A percentile compares a stretch with the other conserved stretches of the same genome.
Conservation (phyloP, 1,140 invertebrate species). For the Diploscapter pachys region DNA sequence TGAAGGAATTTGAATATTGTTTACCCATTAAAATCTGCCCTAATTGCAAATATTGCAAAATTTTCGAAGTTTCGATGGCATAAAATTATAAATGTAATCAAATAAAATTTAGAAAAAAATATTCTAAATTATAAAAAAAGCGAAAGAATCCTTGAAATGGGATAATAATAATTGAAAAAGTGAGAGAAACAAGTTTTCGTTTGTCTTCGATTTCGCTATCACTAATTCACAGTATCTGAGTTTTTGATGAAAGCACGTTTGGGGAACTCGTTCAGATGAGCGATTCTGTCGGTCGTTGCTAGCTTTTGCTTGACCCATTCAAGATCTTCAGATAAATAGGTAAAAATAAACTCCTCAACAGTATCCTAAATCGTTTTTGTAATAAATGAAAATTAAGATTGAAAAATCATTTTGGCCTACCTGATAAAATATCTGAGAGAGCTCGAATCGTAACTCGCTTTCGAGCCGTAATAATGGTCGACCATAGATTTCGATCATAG, state of each 20-base stretch:
- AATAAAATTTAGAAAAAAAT: no score
- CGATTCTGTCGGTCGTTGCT: conserved; percentile 11
- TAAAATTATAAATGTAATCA: no score
- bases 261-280: conserved; percentile 10
- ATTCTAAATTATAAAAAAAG: no score
- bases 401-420: background rate
- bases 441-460: conserved; percentile 8
- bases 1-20: no score
- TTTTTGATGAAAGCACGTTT: conserved; percentile 1
- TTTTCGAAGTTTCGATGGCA: no score
- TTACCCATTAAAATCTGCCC: no score
- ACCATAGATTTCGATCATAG: conserved; percentile 22
- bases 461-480: background rate
- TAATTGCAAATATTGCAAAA: no score
- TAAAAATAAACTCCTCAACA: conserved; percentile 27
- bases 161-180: no score
- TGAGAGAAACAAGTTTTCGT: no score
- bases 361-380: conserved; percentile 11
- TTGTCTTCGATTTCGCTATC: no score
- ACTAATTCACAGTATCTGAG: no score
- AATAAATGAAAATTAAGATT: background rate
- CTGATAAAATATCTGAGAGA: conserved; percentile 24
- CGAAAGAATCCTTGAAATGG: no score
- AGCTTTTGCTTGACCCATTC: conserved; percentile 28
- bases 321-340: conserved; percentile 20